These are phyloP conservation scores for Lampris incognitus DNA, from an alignment of 2,113 vertebrate genomes.

Conservation along the genomic window DNA sequence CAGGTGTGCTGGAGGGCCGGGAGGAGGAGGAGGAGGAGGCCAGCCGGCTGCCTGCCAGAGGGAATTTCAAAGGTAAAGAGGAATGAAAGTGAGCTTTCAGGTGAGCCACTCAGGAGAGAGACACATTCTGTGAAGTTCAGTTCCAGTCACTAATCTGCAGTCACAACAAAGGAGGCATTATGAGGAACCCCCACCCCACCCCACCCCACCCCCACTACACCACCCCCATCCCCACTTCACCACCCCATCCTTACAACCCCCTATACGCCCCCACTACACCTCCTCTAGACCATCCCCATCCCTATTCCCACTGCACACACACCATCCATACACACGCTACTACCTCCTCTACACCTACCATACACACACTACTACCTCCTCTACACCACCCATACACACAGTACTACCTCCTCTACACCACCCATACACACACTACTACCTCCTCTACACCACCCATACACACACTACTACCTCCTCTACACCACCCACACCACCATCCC, in stretches of 20 bases:
- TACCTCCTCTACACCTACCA: slow-evolving; percentile 7
- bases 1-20: slow-evolving; percentile 44
- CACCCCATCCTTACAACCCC: too few species aligned
- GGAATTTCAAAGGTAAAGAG: slow-evolving; percentile 83
- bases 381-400: too few species aligned
- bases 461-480: too few species aligned
- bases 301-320: too few species aligned
- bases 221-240: neutral
- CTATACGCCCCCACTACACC: too few species aligned
- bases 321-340: too few species aligned
- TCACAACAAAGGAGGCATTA: slow-evolving; percentile 88
- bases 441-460: too few species aligned
- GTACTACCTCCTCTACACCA: too few species aligned
- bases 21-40: neutral
- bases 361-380: too few species aligned
- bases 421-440: too few species aligned
- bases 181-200: slow-evolving; percentile 47
- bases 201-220: neutral
- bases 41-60: slow-evolving; percentile 68
- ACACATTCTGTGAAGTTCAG: slow-evolving; percentile 72
- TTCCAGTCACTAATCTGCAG: slow-evolving; percentile 80
- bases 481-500: too few species aligned
- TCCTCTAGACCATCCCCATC: too few species aligned
- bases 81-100: slow-evolving; percentile 81
- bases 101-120: slow-evolving; percentile 77